A percentile compares a stretch with the other conserved stretches of the same genome.
Conservation (phyloP, 2,113 vertebrate genomes). For the Trogon melanurus region DNA sequence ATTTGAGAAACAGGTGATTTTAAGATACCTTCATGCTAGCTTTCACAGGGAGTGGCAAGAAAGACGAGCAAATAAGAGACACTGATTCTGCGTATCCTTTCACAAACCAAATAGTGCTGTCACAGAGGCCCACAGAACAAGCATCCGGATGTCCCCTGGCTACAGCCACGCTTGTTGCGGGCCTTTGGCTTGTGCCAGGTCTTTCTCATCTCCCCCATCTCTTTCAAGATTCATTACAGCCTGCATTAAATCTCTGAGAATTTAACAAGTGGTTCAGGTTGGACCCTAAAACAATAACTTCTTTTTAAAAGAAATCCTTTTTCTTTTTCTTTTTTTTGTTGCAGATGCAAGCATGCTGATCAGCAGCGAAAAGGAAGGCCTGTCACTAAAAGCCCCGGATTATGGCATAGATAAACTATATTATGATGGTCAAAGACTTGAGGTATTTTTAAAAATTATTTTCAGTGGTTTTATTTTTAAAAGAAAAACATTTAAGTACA, state of each 20-base stretch:
- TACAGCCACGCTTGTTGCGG: not conserved
- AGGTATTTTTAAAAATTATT: constrained; percentile 13
- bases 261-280: not conserved
- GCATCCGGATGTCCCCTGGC: not conserved
- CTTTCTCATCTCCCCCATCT: not conserved
- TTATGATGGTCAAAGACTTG: constrained; percentile 36
- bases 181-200: not conserved
- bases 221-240: not conserved
- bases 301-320: not conserved
- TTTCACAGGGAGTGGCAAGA: not conserved
- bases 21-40: not conserved
- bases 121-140: not conserved
- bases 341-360: constrained; percentile 26
- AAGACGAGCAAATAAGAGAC: not conserved
- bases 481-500: not conserved
- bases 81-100: not conserved
- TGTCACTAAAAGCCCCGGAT: constrained; percentile 34
- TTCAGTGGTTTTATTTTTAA: not conserved
- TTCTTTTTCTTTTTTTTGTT: not conserved
- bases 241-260: not conserved
- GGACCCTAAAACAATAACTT: not conserved
- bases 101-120: not conserved
- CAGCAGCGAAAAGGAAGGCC: constrained; percentile 29
- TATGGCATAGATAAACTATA: constrained; percentile 54
- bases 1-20: not conserved